Evolutionary conservation across 1,140 invertebrate species (phyloP), one percentile per base, ranked within the genome.

Genomic region (Pseudomyrmex flavicornis): DNA sequence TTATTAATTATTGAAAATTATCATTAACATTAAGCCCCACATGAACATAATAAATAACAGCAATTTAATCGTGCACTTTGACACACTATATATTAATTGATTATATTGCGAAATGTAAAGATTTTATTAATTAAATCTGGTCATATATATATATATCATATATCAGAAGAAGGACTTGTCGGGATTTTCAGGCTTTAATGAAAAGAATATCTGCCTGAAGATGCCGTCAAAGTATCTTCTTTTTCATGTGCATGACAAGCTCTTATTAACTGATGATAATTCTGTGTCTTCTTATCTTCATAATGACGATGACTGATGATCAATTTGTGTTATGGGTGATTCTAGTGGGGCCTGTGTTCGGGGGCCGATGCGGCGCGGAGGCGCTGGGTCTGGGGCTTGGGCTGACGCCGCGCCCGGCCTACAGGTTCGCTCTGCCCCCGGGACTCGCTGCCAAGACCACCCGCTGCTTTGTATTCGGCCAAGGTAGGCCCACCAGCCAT

Each of bases 291-390:
- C 52, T 48, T 75, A 50, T 44, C 17, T 59, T 77, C 58, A 68
- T 87, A 59, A 88, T 91, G 91, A 90, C 68, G 91, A 93, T 93
- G 90, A 93, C 92, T 93, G 92, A 93, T 92, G 90, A 92, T 86
- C 88, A 82, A 35, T 35, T 86, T 90, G 61, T 90, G 90, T 84
- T 85, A 86, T 91, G 91, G 91, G 91, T 93, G 85, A 92, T 95
- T 95, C 89, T 95, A 95, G 94, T 94, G 91, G 94, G 94, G 90
- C 94, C 93, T 91, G 92, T 94, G 93, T 94, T 94, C 93, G 94
- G 94, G 93, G 94, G 94, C 91, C 94, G 94, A 94, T 94, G 94
- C 93, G 94, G 94, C 92, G 93, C 94, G 88, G 94, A 94, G 92
- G 94, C 94, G 91, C 93, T 95, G 89, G 94, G 94, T 92, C 92